Evolutionary conservation across 2,797 vertebrate genomes (phyloP), one percentile per base, ranked within the genome.

Genomic region (Labroides dimidiatus): DNA sequence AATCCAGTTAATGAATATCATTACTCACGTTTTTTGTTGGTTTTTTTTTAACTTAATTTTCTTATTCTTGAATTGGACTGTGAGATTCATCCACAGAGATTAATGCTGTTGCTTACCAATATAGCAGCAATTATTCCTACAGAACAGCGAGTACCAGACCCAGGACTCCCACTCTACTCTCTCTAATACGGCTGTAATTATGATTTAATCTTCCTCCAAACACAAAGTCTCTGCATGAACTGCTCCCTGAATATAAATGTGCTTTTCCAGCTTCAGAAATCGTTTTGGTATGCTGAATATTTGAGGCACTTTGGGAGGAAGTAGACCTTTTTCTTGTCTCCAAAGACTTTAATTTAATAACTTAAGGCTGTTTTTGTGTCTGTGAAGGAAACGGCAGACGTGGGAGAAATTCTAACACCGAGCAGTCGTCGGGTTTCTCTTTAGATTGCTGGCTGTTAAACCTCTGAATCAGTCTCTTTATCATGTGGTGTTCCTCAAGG

Each of bases 121-220:
- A 56, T 33, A 37, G 71, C 42, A 45, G 53, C 12, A 61, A 21
- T 50, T 54, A 64, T 64, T 33, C 0, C 2, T 12, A 16, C 10
- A 53, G 60, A 68, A 49, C 37, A 37, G 55, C 17, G 4, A 8
- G 20, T 21, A 13, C 37, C n/a, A 17, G 27, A 52, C 20, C 17
- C 12, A 2, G 3, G 37, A 64, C 30, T 66, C 24, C 52, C 39
- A 37, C 58, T 55, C 10, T 1, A 16, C 1, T 58, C 23, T 15
- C 23, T 45, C 59, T 54, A 53, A 58, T 9, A n/a, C 17, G 10
- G 4, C 39, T 17, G 19, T 48, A 58, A 62, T 57, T 17, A 49
- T 21, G 36, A 71, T 45, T 57, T 36, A 15, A 65, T 60, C 62
- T 45, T 19, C 0, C 30, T 65, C 39, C 54, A 49, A 71, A 23